Conservation (phyloP, 2,113 vertebrate genomes). For the Xenopus tropicalis region UCB_Xtro_10.0 CM004446.2:96322501-96323000, state of each 20-base stretch:
- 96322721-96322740: background rate
- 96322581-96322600: constrained; percentile 1
- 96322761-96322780: too few relatives aligned
- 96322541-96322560: constrained; percentile 71
- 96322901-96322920: background rate
- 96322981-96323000: too few relatives aligned
- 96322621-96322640: constrained; percentile 27
- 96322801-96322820: constrained; percentile 3
- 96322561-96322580: constrained; percentile 58
- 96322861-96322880: background rate
- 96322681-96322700: too few relatives aligned
- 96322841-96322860: background rate
- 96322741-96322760: background rate
- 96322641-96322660: background rate
- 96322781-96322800: constrained; percentile 12
- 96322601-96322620: too few relatives aligned
- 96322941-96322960: too few relatives aligned
- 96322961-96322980: too few relatives aligned
- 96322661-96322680: background rate
- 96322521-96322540: constrained; percentile 75
- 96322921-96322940: background rate
- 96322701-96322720: constrained; percentile 20
- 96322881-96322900: background rate
- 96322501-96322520: constrained; percentile 60
- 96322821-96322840: constrained; percentile 1